phyloP scores from a whole-genome alignment of 1,140 invertebrate species.

The Arctopsyche grandis region DNA sequence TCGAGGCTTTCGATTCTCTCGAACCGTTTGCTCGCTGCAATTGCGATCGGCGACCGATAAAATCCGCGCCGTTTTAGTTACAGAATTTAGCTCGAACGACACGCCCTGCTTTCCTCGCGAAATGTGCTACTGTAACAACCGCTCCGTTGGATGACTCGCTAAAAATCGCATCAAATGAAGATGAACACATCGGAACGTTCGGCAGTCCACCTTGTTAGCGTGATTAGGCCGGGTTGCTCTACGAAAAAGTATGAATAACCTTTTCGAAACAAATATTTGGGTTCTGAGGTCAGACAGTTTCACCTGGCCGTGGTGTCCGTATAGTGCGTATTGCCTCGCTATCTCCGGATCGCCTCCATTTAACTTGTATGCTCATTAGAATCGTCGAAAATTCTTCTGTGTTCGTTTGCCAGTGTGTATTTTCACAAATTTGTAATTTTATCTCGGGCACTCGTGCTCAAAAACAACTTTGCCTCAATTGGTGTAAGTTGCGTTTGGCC shows the following conservation, averaged over 20 bases:
- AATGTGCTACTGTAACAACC: too few relatives aligned
- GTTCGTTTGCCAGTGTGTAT: neutral
- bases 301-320: constrained; percentile 1
- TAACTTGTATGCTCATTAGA: neutral
- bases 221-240: neutral
- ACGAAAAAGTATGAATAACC: constrained; percentile 5
- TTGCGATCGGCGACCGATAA: too few relatives aligned
- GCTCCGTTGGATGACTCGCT: neutral
- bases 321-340: neutral
- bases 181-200: neutral
- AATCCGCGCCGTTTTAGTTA: too few relatives aligned
- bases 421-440: neutral
- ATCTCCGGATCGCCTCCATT: constrained; percentile 3
- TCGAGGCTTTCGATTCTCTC: neutral
- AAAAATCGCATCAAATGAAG: neutral
- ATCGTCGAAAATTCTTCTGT: neutral
- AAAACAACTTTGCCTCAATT: constrained; percentile 6
- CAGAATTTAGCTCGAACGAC: too few relatives aligned
- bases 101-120: too few relatives aligned
- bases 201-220: neutral
- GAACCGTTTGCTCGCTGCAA: neutral
- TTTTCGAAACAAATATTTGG: constrained; percentile 32
- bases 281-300: constrained; percentile 25
- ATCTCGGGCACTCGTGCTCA: too few relatives aligned
- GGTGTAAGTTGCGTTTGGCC: constrained; percentile 11